Conservation (phyloP, 92 coral and sea anemone species). For the Paramuricea clavata region DNA sequence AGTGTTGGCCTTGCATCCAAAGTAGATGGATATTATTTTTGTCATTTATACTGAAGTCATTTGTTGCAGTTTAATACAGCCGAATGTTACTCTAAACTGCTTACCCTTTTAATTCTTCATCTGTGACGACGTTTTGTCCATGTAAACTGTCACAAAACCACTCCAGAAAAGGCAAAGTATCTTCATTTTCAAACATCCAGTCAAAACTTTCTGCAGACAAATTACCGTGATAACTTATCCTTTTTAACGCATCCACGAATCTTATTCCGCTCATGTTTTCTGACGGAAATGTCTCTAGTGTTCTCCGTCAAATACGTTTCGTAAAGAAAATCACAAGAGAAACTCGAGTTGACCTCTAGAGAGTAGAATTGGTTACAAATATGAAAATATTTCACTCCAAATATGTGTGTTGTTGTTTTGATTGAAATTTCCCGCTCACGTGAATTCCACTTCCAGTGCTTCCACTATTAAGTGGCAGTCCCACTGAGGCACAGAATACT, state of each 20-base stretch:
- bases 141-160: conserved; percentile 91
- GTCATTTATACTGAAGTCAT: too few relatives aligned
- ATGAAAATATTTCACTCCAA: neutral
- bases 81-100: neutral
- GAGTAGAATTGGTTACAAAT: too few relatives aligned
- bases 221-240: conserved; percentile 78
- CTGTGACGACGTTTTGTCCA: conserved; percentile 75
- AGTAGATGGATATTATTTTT: too few relatives aligned
- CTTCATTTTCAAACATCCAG: conserved; percentile 87
- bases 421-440: neutral
- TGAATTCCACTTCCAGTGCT: too few relatives aligned
- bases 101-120: conserved; percentile 79
- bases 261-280: conserved; percentile 65
- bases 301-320: neutral
- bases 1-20: too few relatives aligned
- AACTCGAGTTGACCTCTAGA: neutral
- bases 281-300: neutral
- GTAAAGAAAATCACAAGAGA: neutral
- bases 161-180: conserved; percentile 82
- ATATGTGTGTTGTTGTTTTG: too few relatives aligned
- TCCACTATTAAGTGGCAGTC: too few relatives aligned
- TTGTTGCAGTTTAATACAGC: neutral
- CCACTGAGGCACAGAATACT: too few relatives aligned
- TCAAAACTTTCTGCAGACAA: conserved; percentile 82
- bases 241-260: conserved; percentile 72